Evolutionary conservation across 2,113 vertebrate genomes (phyloP), one percentile per base, ranked within the genome.

Genomic region (Crypturellus undulatus): DNA sequence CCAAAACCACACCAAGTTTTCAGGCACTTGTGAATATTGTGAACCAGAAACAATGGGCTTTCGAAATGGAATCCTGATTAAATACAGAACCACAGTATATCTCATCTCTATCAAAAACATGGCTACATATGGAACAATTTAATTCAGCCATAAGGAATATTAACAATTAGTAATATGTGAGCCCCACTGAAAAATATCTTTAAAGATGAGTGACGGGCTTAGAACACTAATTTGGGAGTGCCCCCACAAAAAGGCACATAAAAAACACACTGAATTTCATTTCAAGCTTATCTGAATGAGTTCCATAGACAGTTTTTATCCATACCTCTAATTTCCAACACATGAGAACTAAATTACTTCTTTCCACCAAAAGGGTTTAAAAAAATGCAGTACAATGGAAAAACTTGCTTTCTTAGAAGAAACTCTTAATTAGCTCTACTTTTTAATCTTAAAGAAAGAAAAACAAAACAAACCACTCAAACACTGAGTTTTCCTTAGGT

Each of bases 261-360:
- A 18, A 5, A 51, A 83, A 69, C 59, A 34, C 38, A 68, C 24
- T 72, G 49, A 72, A 78, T 91, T 96, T 93, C 34, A 89, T 79
- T 71, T 92, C 43, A 87, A 73, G 76, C 70, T 91, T 92, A 87
- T 65, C 77, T 89, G 51, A 60, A 63, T 68, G 7, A 92, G 34
- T 84, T 84, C 90, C 77, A 78, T 14, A 86, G 64, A 5, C 49
- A 91, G 52, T 87, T 95, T 87, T 94, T 70, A 89, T 58, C 67
- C 52, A 42, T 13, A 32, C 25, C 79, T 24, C 38, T 38, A 72
- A 18, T 84, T 87, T 89, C 75, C 70, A 85, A 85, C 84, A 82
- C 9, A 25, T 54, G 38, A 10, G 32, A 92, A 84, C 65, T 71
- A 87, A 94, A 89, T 82, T 87, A 87, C 75, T 65, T 75, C 77